Conservation (phyloP, 2,113 vertebrate species). For the Dinomys branickii region DNA sequence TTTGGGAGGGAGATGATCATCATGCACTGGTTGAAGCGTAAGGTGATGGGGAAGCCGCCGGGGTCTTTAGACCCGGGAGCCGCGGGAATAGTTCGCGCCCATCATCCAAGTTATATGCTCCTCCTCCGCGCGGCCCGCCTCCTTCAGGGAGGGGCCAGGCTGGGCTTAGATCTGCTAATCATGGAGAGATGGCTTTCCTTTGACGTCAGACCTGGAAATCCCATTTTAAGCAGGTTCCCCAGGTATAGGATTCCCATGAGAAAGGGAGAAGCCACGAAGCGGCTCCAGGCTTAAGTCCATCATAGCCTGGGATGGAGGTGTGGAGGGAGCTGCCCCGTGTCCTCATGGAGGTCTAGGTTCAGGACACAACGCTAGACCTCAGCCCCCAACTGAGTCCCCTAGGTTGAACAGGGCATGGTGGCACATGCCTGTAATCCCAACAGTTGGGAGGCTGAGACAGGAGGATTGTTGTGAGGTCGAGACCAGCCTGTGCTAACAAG, state of each 20-base stretch:
- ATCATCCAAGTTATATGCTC: neutral
- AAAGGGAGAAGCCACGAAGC: conserved; percentile 21
- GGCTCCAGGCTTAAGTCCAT: neutral
- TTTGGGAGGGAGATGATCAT: neutral
- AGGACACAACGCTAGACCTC: neutral
- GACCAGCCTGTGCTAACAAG: too few species aligned
- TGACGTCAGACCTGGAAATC: conserved; percentile 83
- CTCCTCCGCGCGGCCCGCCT: neutral
- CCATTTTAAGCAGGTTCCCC: conserved; percentile 80
- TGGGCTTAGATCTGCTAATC: conserved; percentile 16
- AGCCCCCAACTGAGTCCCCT: neutral
- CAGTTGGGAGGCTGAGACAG: too few species aligned
- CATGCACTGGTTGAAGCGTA: neutral
- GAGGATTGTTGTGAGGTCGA: too few species aligned
- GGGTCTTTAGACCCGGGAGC: conserved; percentile 2
- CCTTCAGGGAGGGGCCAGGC: conserved; percentile 14
- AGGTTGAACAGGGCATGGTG: too few species aligned
- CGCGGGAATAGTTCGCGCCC: neutral
- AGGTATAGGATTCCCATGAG: conserved; percentile 39
- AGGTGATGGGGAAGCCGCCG: neutral
- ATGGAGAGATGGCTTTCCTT: conserved; percentile 73
- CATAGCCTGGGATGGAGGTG: neutral
- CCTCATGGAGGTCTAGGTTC: neutral
- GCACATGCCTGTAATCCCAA: too few species aligned
- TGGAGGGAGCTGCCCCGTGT: neutral